Conservation (phyloP, 2,113 vertebrate genomes). For the Furnarius figulus region DNA sequence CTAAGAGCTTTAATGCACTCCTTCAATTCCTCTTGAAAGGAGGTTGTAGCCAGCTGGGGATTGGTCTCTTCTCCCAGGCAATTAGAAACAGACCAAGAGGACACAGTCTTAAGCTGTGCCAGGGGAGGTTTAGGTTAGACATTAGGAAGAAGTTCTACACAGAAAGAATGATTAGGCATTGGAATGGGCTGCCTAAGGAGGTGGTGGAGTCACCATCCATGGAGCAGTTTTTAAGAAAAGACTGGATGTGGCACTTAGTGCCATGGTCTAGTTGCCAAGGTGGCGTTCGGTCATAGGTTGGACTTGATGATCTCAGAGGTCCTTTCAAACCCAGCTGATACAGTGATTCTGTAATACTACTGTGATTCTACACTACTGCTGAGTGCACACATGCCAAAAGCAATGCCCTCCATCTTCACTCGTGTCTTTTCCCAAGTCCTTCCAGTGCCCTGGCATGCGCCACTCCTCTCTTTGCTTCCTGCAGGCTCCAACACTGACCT, state of each 20-base stretch:
- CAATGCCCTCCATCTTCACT: background rate
- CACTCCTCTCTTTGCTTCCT: accelerated
- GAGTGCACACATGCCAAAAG: accelerated
- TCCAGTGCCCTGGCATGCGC: accelerated
- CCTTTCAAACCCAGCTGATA: background rate
- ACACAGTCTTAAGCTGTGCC: background rate
- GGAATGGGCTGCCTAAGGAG: background rate
- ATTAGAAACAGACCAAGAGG: background rate
- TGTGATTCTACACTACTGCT: background rate
- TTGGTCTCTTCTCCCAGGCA: background rate
- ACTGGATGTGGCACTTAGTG: background rate
- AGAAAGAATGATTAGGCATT: background rate
- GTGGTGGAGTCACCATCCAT: background rate
- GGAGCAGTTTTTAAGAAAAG: background rate
- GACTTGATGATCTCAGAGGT: background rate
- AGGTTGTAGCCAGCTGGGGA: background rate
- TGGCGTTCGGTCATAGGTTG: background rate
- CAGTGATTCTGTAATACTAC: background rate
- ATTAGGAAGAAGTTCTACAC: background rate
- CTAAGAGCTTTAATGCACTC: background rate
- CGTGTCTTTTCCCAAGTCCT: accelerated
- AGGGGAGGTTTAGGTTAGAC: background rate
- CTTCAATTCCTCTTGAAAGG: background rate
- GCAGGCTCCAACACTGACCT: background rate
- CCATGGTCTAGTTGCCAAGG: background rate